A percentile compares a stretch with the other conserved stretches of the same genome.
These are phyloP conservation scores for Microhierax caerulescens DNA, from an alignment of 2,797 vertebrate genomes.

Conservation along the genomic window DNA sequence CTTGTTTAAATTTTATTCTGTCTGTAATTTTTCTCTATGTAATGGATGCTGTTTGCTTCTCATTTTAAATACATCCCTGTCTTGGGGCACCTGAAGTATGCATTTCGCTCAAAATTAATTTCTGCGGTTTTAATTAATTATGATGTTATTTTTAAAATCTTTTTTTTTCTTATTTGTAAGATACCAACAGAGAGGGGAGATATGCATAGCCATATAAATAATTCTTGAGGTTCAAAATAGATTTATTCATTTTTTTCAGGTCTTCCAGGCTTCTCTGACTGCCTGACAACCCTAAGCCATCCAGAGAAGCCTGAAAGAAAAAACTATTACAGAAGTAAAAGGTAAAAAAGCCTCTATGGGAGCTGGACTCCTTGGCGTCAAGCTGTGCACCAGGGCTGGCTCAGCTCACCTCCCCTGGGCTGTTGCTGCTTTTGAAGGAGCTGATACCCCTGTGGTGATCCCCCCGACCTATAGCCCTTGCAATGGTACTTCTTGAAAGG, in stretches of 20 bases:
- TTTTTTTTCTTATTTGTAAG: background rate
- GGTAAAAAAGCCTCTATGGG: background rate
- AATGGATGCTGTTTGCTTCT: conserved; percentile 22
- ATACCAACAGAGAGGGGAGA: background rate
- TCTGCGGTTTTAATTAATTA: conserved; percentile 33
- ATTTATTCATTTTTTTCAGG: background rate
- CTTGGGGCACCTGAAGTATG: background rate
- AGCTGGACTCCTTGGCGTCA: background rate
- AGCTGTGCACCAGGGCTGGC: background rate
- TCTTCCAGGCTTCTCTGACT: background rate
- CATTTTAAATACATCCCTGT: background rate
- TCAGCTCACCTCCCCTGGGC: fast-evolving
- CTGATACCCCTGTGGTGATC: background rate
- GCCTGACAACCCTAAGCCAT: background rate
- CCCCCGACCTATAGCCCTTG: background rate
- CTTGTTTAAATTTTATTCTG: background rate
- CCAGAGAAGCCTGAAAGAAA: background rate
- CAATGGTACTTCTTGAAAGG: background rate
- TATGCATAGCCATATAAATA: background rate
- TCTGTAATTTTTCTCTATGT: background rate
- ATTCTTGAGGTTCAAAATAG: background rate
- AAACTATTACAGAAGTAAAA: background rate
- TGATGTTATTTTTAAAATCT: background rate
- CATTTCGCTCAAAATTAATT: conserved; percentile 17
- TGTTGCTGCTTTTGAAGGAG: background rate